Evolutionary conservation across 2,888 invertebrate species (phyloP).

Genomic region (Lapara coniferarum): DNA sequence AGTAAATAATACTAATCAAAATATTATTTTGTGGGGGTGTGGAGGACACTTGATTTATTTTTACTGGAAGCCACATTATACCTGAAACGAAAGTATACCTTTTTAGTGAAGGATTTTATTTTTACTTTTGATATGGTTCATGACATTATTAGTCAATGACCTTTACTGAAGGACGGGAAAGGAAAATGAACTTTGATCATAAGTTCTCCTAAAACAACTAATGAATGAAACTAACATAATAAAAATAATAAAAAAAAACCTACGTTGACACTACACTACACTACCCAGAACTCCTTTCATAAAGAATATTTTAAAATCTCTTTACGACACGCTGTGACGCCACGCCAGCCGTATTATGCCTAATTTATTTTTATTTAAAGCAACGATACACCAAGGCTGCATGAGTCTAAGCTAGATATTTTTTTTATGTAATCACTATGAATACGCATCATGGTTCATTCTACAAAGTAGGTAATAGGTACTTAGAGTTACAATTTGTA

Average conservation of each 20-base stretch:
- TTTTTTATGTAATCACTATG: not conserved
- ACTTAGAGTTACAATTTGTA: too few relatives aligned
- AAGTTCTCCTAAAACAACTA: not conserved
- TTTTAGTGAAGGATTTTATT: too few relatives aligned
- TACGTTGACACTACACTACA: not conserved
- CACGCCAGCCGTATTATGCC: not conserved
- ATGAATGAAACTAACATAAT: not conserved
- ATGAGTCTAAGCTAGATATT: slow-evolving; percentile 7
- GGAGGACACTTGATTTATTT: too few relatives aligned
- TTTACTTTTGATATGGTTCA: too few relatives aligned
- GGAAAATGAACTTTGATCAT: too few relatives aligned
- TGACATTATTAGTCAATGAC: too few relatives aligned
- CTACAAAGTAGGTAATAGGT: too few relatives aligned
- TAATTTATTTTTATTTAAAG: slow-evolving; percentile 3
- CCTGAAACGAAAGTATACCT: too few relatives aligned
- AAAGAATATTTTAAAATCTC: not conserved
- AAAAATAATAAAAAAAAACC: not conserved
- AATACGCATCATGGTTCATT: not conserved
- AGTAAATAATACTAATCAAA: too few relatives aligned
- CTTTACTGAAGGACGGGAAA: too few relatives aligned
- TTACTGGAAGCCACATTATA: too few relatives aligned
- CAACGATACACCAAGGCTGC: not conserved
- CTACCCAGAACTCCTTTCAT: not conserved
- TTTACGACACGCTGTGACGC: not conserved
- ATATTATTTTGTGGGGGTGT: too few relatives aligned